A percentile compares a stretch with the other conserved stretches of the same genome.
Conservation (phyloP, 2,888 invertebrate genomes). For the Pyrgus malvae region DNA sequence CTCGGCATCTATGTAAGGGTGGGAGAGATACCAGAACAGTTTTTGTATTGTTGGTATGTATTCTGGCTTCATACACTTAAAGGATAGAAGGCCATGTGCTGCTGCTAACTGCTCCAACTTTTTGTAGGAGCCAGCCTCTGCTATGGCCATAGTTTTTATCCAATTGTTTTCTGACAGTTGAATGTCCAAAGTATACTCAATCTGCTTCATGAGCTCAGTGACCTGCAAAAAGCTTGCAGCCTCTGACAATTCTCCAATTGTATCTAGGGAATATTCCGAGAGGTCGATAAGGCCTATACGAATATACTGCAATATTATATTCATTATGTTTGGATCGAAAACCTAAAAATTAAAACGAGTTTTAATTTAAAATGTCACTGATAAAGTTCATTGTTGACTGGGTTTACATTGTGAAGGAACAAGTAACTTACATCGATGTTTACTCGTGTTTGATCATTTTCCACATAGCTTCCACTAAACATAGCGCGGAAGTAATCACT, state of each 20-base stretch:
- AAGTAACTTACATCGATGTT: conserved; percentile 57
- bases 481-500: conserved; percentile 76
- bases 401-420: neutral
- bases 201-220: conserved; percentile 63
- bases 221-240: conserved; percentile 69
- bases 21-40: conserved; percentile 69
- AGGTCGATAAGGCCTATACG: conserved; percentile 60
- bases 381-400: no score
- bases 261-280: conserved; percentile 48
- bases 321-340: conserved; percentile 62
- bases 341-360: conserved; percentile 53
- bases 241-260: conserved; percentile 53
- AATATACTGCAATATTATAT: conserved; percentile 61
- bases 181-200: conserved; percentile 57
- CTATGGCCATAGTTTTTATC: conserved; percentile 58
- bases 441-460: conserved; percentile 59
- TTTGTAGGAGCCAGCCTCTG: conserved; percentile 52
- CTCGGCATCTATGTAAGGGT: conserved; percentile 55
- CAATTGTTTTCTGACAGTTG: conserved; percentile 54
- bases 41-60: conserved; percentile 52
- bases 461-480: conserved; percentile 71
- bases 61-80: conserved; percentile 56
- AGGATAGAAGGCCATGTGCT: conserved; percentile 57
- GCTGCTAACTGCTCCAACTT: conserved; percentile 52
- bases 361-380: neutral